Conservation (phyloP, 2,888 invertebrate species). For the Tetragonisca angustula region DNA sequence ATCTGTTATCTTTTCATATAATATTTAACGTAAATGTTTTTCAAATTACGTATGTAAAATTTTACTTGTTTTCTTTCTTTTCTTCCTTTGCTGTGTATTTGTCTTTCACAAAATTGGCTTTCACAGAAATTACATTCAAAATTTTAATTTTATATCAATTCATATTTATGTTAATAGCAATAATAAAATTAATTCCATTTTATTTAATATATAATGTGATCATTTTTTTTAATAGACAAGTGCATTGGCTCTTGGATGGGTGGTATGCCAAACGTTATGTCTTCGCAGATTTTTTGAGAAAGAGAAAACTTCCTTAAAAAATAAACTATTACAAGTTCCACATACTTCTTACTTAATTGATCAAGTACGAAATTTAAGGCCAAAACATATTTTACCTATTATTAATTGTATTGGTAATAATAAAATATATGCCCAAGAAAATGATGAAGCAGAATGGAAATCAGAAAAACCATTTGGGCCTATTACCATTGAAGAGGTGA, state of each 20-base stretch:
- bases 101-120: neutral
- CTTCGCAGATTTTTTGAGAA: conserved; percentile 76
- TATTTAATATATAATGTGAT: neutral
- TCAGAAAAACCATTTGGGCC: conserved; percentile 73
- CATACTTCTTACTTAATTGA: conserved; percentile 65
- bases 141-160: neutral
- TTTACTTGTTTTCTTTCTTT: neutral
- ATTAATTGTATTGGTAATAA: conserved; percentile 69
- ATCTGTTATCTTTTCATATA: neutral
- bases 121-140: neutral
- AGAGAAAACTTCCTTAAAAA: conserved; percentile 65
- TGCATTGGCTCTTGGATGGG: conserved; percentile 87
- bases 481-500: conserved; percentile 80
- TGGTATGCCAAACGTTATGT: conserved; percentile 86
- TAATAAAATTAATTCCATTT: neutral
- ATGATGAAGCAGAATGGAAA: conserved; percentile 42
- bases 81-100: no score
- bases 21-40: neutral
- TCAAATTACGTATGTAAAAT: neutral
- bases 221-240: conserved; percentile 85
- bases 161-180: neutral
- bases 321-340: conserved; percentile 67
- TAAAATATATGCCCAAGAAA: conserved; percentile 36
- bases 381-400: conserved; percentile 72
- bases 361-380: conserved; percentile 70